Conservation (phyloP, 2,797 vertebrate genomes). For the Remorina albescens region DNA sequence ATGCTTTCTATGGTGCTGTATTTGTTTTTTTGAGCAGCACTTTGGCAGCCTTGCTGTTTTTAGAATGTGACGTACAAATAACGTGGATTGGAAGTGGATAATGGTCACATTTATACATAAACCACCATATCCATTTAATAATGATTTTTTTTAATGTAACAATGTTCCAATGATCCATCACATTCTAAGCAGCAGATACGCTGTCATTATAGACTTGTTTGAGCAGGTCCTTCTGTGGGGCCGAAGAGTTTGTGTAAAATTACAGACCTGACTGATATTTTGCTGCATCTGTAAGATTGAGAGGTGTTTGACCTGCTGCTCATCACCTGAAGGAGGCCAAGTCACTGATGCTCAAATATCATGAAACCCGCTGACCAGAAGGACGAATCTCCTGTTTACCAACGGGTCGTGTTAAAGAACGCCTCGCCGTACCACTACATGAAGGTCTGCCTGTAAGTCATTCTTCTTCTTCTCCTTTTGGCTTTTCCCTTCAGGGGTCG, state of each 20-base stretch:
- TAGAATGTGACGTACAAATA: no score
- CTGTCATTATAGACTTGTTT: no score
- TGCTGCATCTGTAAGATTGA: no score
- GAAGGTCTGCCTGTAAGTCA: conserved; percentile 89
- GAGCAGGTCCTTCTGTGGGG: not conserved
- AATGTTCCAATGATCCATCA: no score
- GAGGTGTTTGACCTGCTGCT: conserved; percentile 3
- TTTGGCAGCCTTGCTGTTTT: no score
- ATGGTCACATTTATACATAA: no score
- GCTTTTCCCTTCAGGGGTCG: no score
- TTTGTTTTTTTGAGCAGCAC: no score
- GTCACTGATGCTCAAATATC: conserved; percentile 43
- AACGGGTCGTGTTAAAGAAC: conserved; percentile 86
- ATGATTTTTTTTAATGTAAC: not conserved
- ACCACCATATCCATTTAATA: not conserved
- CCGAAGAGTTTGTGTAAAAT: not conserved
- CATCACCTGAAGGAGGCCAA: conserved; percentile 2
- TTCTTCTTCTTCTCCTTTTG: no score
- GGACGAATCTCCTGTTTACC: conserved; percentile 70
- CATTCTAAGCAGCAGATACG: no score
- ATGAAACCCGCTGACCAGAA: conserved; percentile 59
- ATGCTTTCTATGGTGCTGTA: no score
- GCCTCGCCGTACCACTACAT: conserved; percentile 88
- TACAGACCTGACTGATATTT: not conserved
- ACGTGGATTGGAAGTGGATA: no score